Evolutionary conservation across 1,140 invertebrate species (phyloP), one percentile per base, ranked within the genome.

Genomic region (Halesus radiatus): DNA sequence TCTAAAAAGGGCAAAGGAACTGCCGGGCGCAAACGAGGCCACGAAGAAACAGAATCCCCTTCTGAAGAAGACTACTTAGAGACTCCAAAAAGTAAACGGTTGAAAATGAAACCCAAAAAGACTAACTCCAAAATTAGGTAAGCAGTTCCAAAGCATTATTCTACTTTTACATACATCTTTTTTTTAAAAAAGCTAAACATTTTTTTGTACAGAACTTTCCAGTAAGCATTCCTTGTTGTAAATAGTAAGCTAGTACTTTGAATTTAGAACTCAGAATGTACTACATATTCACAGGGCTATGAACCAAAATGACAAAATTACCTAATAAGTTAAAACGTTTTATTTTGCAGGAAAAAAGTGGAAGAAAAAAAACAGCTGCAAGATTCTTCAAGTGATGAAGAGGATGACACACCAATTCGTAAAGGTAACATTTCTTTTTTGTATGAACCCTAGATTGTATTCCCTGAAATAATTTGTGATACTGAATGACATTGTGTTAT

Each of bases 371-470:
- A 91, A 86, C 80, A 90, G 77, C 88, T 88, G 52, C 88, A 90
- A 79, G 88, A 90, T 79, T 91, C 90, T 22, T 93, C 90, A 83
- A 90, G 88, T 32, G 89, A 91, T 37, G 89, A 91, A 84, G 92
- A 93, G 76, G 89, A 90, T 84, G 80, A 81, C 18, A 10, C 15
- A 26, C 53, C 68, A 20, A 45, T 68, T 56, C 62, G 15, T 13
- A 84, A 84, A 82, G 83, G 83, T 84, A 56, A 53, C 8, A 45
- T 8, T 13, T 13, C 10, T 13, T 13, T 45, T 7, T 37, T 37
- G 3, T 37, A n/a, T 7, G 16, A 56, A 4, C 0, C 10, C 4
- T 56, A 22, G 5, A 56, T 56, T 56, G 54, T 18, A 56, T 56
- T 18, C n/a, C 10, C 54, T 18, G n/a, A 18, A 56, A 18, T 1